Conservation (phyloP, 2,797 vertebrate species). For the Danio tinwini region DNA sequence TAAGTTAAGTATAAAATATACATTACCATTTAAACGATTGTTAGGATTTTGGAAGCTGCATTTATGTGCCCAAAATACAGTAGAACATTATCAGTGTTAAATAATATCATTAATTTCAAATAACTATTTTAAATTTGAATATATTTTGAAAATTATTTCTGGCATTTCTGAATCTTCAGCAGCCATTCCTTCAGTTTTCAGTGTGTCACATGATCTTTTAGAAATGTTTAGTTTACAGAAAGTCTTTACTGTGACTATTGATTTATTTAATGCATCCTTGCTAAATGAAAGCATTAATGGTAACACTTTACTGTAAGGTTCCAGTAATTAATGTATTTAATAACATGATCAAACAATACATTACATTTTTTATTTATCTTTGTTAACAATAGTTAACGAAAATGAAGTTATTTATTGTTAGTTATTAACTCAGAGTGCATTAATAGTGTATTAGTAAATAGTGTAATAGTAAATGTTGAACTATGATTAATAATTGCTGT, state of each 20-base stretch:
- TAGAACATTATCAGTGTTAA: background rate
- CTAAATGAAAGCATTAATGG: background rate
- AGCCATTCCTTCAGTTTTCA: background rate
- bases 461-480: no score
- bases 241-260: background rate
- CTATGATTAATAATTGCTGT: no score
- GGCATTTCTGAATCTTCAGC: background rate
- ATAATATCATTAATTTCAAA: background rate
- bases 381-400: no score
- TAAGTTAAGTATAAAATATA: background rate
- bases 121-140: background rate
- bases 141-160: background rate
- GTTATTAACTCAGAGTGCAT: no score
- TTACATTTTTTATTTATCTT: no score
- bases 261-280: background rate
- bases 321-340: no score
- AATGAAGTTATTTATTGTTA: no score
- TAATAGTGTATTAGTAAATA: no score
- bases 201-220: background rate
- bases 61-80: background rate
- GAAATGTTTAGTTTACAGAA: no score
- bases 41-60: background rate
- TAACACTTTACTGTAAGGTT: no score
- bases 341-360: no score
- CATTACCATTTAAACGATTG: background rate